Conservation (phyloP, 2,888 invertebrate genomes). For the Oithona nana region DNA sequence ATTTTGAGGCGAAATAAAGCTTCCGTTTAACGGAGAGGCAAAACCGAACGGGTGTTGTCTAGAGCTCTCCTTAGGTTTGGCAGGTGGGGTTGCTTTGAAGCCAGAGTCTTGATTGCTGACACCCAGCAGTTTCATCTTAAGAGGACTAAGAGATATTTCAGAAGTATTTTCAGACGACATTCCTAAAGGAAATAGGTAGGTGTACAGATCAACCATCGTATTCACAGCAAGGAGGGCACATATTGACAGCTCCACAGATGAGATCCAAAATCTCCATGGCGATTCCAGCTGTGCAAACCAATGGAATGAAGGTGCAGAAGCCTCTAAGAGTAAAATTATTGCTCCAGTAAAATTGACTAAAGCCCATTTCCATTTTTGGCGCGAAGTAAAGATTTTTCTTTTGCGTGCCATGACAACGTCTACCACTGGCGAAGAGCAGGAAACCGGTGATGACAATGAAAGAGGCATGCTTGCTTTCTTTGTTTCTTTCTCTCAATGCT, state of each 20-base stretch:
- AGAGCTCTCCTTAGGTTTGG: background rate
- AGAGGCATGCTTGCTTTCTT: too few species aligned
- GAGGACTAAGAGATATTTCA: background rate
- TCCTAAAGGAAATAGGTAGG: background rate
- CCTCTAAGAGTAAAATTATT: background rate
- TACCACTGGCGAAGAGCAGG: background rate
- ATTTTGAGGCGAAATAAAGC: background rate
- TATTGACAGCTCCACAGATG: background rate
- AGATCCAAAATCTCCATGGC: background rate
- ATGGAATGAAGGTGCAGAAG: background rate
- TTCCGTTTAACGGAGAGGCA: constrained; percentile 1
- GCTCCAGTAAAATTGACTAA: background rate
- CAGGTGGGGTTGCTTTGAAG: background rate
- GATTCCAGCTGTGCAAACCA: background rate
- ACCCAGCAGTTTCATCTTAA: background rate
- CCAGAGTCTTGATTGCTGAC: background rate
- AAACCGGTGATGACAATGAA: background rate
- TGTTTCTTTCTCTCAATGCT: too few species aligned
- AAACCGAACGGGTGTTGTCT: background rate
- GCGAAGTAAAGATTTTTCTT: background rate
- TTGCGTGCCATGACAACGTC: background rate
- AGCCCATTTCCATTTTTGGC: background rate
- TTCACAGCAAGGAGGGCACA: background rate
- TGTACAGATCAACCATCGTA: background rate
- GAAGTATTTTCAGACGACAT: background rate